These are phyloP conservation scores for Plodia interpunctella DNA, from an alignment of 1,140 invertebrate genomes.

Conservation along the genomic window DNA sequence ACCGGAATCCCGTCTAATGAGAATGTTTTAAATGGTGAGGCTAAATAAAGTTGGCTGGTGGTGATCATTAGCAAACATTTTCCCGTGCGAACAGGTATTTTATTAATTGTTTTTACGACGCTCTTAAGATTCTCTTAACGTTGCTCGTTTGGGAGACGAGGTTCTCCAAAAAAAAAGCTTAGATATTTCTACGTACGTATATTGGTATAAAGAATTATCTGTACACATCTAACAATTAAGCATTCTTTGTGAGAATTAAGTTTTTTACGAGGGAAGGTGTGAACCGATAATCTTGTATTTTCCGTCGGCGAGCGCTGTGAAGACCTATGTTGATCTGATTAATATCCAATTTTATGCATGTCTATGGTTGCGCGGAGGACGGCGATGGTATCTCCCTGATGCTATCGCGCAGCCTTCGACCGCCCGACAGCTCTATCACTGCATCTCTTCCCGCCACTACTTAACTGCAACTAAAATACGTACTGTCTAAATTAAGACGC, in stretches of 20 bases:
- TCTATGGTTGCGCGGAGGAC: constrained; percentile 30
- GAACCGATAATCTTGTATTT: background rate
- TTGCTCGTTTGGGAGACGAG: background rate
- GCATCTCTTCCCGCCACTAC: constrained; percentile 22
- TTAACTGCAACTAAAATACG: constrained; percentile 28
- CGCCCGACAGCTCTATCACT: constrained; percentile 23
- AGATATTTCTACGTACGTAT: background rate
- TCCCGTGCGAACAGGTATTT: constrained; percentile 23
- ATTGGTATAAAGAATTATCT: background rate
- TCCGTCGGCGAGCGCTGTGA: constrained; percentile 20
- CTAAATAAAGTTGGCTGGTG: constrained; percentile 5
- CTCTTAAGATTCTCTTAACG: constrained; percentile 5
- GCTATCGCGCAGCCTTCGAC: constrained; percentile 32
- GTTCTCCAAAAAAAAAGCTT: background rate
- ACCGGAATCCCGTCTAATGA: constrained; percentile 18
- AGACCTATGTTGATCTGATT: constrained; percentile 36
- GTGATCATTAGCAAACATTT: constrained; percentile 16
- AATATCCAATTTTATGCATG: constrained; percentile 48
- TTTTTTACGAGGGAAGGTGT: constrained; percentile 1
- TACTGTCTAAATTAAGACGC: constrained; percentile 37
- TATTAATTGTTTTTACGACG: constrained; percentile 9
- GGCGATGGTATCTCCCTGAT: constrained; percentile 40
- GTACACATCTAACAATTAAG: constrained; percentile 8
- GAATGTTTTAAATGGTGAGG: background rate
- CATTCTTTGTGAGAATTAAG: constrained; percentile 3